phyloP scores from a whole-genome alignment of 2,888 invertebrate species.

The Cheilosia urbana region DNA sequence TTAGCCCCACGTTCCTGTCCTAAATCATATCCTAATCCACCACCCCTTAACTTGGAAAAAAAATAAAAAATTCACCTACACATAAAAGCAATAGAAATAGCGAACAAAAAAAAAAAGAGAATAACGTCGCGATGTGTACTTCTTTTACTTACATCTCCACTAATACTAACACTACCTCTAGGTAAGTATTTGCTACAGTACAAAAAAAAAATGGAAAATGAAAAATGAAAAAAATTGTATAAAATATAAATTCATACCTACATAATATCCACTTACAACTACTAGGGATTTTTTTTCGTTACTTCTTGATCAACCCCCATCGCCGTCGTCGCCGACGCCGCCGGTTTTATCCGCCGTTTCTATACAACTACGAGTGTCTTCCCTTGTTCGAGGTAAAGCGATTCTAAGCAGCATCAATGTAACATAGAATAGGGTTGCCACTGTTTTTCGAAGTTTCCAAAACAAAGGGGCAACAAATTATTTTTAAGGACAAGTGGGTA shows the following conservation, averaged over 20 bases:
- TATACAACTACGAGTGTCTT: conserved; percentile 44
- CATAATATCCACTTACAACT: conserved; percentile 81
- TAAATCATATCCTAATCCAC: conserved; percentile 72
- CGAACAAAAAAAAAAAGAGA: conserved; percentile 40
- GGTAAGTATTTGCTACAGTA: conserved; percentile 70
- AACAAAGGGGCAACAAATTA: not conserved
- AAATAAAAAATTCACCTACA: conserved; percentile 45
- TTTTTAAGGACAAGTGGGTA: conserved; percentile 13
- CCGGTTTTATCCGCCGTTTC: conserved; percentile 50
- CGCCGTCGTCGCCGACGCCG: conserved; percentile 43
- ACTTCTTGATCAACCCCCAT: conserved; percentile 76
- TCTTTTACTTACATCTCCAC: conserved; percentile 68
- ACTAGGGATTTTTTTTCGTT: conserved; percentile 77
- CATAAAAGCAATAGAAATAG: conserved; percentile 58
- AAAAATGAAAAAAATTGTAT: conserved; percentile 62
- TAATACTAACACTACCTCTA: conserved; percentile 71
- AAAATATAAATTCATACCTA: conserved; percentile 75
- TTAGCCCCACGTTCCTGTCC: conserved; percentile 52
- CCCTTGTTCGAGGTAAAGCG: conserved; percentile 35
- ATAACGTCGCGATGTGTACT: conserved; percentile 68
- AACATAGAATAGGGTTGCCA: conserved; percentile 69
- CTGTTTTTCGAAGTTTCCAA: not conserved
- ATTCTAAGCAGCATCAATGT: conserved; percentile 72
- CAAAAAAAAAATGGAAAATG: conserved; percentile 54
- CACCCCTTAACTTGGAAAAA: conserved; percentile 63